Evolutionary conservation across 1,140 invertebrate species (phyloP).

Genomic region (Tribolium madens): DNA sequence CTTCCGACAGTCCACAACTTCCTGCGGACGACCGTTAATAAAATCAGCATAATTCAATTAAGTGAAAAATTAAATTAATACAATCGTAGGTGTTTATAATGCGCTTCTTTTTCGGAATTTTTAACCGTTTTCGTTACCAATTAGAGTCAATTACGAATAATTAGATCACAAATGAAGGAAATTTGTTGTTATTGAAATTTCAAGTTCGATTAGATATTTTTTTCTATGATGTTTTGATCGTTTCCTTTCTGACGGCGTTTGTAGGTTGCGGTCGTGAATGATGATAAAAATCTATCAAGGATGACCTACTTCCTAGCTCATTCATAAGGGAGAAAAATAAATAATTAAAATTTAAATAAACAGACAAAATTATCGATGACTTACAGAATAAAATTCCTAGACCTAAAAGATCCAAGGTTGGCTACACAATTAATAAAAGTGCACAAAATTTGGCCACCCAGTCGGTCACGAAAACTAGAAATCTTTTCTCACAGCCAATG

Average conservation of each 20-base stretch:
- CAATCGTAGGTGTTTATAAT: background rate
- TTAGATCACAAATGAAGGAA: background rate
- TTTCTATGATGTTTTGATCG: background rate
- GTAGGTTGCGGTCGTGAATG: too few relatives aligned
- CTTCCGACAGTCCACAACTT: background rate
- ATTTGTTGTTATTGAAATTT: background rate
- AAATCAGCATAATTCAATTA: background rate
- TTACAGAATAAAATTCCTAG: too few relatives aligned
- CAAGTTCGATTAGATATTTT: background rate
- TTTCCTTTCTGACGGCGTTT: too few relatives aligned
- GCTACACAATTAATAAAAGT: too few relatives aligned
- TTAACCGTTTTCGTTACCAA: background rate
- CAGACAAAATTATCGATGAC: background rate
- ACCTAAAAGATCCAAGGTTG: too few relatives aligned
- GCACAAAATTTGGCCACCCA: too few relatives aligned
- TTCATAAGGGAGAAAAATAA: too few relatives aligned
- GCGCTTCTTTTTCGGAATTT: background rate
- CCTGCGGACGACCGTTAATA: background rate
- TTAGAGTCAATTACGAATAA: background rate
- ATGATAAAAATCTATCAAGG: background rate
- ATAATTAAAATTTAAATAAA: too few relatives aligned
- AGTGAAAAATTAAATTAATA: background rate
- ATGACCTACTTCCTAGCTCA: background rate
- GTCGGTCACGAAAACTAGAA: too few relatives aligned
- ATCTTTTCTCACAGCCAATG: background rate